Conservation (phyloP, 30 jellyfish, hydroid and myxozoan genomes). For the Aurelia sp. region DNA sequence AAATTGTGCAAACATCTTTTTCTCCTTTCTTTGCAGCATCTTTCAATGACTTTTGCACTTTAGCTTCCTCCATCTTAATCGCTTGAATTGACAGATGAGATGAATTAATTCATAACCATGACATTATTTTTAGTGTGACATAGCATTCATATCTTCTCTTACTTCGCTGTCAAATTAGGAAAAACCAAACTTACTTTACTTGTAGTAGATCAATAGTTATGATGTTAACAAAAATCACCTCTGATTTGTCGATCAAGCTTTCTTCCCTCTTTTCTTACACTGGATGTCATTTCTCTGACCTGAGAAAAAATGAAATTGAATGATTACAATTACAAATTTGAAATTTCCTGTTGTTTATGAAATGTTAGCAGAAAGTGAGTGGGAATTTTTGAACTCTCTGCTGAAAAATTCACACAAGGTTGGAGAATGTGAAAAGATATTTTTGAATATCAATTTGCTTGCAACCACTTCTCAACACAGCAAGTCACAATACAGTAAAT, state of each 20-base stretch:
- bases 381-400: too few species aligned
- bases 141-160: too few species aligned
- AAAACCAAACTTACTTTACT: too few species aligned
- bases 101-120: too few species aligned
- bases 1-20: conserved; percentile 86
- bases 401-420: too few species aligned
- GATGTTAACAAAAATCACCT: conserved; percentile 44
- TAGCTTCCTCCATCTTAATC: conserved; percentile 87
- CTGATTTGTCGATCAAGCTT: conserved; percentile 94
- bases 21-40: conserved; percentile 99
- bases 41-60: conserved; percentile 90
- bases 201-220: too few species aligned
- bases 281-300: conserved; percentile 93
- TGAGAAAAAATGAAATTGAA: neutral
- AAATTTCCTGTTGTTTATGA: neutral
- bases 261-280: conserved; percentile 90
- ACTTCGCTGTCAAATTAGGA: too few species aligned
- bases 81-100: conserved; percentile 20
- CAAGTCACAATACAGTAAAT: too few species aligned
- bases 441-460: too few species aligned
- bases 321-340: neutral
- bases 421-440: too few species aligned
- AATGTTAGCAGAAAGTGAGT: neutral
- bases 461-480: too few species aligned
- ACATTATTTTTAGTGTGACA: too few species aligned